Evolutionary conservation across 2,888 invertebrate species (phyloP), one percentile per base, ranked within the genome.

Genomic region (Dendrolimus pini): DNA sequence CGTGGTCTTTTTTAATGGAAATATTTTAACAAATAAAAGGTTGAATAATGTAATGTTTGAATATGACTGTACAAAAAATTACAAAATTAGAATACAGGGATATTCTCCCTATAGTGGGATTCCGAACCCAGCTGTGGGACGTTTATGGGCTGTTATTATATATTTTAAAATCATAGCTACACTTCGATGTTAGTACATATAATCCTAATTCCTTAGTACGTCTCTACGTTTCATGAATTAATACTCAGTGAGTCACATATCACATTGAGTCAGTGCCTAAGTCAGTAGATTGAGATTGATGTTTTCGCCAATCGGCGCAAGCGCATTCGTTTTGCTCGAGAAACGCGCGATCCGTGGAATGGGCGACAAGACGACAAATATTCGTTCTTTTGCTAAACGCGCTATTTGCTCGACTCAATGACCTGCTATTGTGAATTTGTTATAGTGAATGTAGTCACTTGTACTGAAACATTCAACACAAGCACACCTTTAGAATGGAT

Each of bases 201-300:
- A 30, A 30, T 30, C 30, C 42, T 42, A 42, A 47, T 47, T 47
- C 8, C 0, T 47, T 47, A 30, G 30, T 30, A 30, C 30, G 47
- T 47, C 8, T 47, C 47, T 12, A 47, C 9, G 47, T 47, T 47
- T 47, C 47, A 10, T 10, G 12, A 9, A 47, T 47, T 47, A 47
- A 47, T 47, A 30, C 52, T 54, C 58, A 56, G 56, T 56, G 55
- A 53, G 41, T 53, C 30, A 30, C 30, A 30, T 30, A 30, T 80
- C 80, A 75, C 64, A 60, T 58, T 77, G 78, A 80, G 64, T 82
- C 81, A 77, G 71, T 69, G 62, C 63, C 65, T 73, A 71, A 72
- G 70, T 70, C 70, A 72, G 73, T 77, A 74, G 83, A 83, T 85
- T 82, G 78, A 83, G 85, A 85, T 85, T 75, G 82, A 85, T 84